These are phyloP conservation scores for Sceliomorpha sp. DNA, from an alignment of 2,888 invertebrate species.

Conservation along the genomic window DNA sequence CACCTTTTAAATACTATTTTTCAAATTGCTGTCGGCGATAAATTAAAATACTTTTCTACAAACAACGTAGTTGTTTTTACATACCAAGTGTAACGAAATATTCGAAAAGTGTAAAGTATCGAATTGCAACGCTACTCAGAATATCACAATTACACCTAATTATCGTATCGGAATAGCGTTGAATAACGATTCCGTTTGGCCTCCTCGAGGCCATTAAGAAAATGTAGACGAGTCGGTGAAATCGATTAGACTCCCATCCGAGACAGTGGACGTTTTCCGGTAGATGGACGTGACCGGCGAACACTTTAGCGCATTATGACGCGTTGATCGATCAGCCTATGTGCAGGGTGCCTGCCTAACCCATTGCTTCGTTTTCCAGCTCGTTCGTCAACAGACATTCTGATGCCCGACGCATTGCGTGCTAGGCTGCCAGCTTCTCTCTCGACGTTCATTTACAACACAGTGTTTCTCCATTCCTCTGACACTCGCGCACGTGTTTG, in stretches of 20 bases:
- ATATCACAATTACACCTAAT: too few relatives aligned
- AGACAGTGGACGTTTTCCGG: constrained; percentile 26
- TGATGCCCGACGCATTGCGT: constrained; percentile 68
- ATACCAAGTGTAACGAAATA: too few relatives aligned
- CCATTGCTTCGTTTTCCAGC: constrained; percentile 60
- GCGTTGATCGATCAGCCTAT: constrained; percentile 64
- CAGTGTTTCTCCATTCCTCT: constrained; percentile 24
- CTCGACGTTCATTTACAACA: constrained; percentile 35
- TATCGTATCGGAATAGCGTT: too few relatives aligned
- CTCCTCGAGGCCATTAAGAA: background rate
- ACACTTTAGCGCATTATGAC: constrained; percentile 61
- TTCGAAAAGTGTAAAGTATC: too few relatives aligned
- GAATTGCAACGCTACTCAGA: too few relatives aligned
- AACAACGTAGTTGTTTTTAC: too few relatives aligned
- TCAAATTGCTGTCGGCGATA: too few relatives aligned
- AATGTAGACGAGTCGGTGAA: constrained; percentile 7
- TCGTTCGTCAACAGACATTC: constrained; percentile 58
- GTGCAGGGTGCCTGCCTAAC: constrained; percentile 54
- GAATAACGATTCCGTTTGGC: too few relatives aligned
- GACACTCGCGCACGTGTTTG: constrained; percentile 32
- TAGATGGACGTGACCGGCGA: constrained; percentile 21
- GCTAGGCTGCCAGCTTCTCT: constrained; percentile 41
- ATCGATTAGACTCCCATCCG: constrained; percentile 19
- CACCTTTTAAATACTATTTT: too few relatives aligned
- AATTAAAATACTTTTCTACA: too few relatives aligned